Evolutionary conservation across 2,113 vertebrate genomes (phyloP), one percentile per base, ranked within the genome.

Genomic region (Siniperca knerii): DNA sequence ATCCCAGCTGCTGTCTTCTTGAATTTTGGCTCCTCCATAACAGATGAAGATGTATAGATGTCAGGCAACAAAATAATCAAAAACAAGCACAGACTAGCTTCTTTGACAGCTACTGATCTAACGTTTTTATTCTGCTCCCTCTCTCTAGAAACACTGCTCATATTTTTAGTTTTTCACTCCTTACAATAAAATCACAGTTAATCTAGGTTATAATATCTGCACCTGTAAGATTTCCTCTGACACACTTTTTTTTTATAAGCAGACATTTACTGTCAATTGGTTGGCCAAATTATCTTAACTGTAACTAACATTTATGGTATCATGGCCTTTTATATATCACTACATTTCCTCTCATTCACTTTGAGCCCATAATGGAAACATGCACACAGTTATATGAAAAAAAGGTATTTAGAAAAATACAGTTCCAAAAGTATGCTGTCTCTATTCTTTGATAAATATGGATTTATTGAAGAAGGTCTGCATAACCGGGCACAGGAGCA

Each of bases 1-100:
- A 37, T 57, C 29, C 0, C n/a, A 75, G 58, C 64, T 57, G 57
- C 65, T 80, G 42, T 79, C 57, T 13, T 54, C 58, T 72, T 65
- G 44, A 23, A 60, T 73, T 65, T 57, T 46, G 33, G 52, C 44
- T 60, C 13, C 29, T 61, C 54, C 65, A 6, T 44, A 44, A 65
- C 57, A 44, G 71, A 68, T 54, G 65, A 69, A 20, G 15, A 60
- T 55, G 46, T 40, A 29, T 33, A 70, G 25, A 50, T 77, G 52
- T 52, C 13, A n/a, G 52, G 50, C 46, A n/a, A 72, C 37, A 62
- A 48, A 7, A 70, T 48, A 16, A 76, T 62, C 64, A 75, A 60
- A 67, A 67, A 77, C 75, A 48, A 66, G 33, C 29, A 35, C 18
- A 62, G 48, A 20, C 16, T 54, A 3, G 29, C 2, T 40, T 35